Conservation (phyloP, 2,888 invertebrate species). For the Panopea generosa region DNA sequence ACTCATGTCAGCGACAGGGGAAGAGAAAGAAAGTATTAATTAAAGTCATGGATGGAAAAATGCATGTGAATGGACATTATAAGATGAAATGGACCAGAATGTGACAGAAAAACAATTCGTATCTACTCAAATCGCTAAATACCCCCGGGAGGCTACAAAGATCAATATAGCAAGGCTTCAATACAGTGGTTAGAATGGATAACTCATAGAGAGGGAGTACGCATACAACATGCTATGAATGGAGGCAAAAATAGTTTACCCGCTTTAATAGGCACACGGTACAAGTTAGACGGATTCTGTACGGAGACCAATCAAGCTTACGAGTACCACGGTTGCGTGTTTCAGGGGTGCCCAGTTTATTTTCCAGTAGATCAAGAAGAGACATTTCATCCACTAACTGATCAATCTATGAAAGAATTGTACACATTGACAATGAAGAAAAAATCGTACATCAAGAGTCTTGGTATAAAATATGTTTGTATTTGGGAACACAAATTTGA, state of each 20-base stretch:
- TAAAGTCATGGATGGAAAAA: constrained; percentile 10
- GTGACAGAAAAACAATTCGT: constrained; percentile 21
- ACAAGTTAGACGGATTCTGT: constrained; percentile 45
- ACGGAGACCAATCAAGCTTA: constrained; percentile 34
- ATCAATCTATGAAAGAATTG: constrained; percentile 39
- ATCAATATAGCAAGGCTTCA: constrained; percentile 15
- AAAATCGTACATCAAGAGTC: no score
- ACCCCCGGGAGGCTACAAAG: constrained; percentile 40
- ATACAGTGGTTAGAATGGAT: constrained; percentile 28
- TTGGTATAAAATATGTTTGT: no score
- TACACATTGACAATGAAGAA: constrained; percentile 45
- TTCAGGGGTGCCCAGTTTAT: constrained; percentile 35
- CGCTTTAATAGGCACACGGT: constrained; percentile 31
- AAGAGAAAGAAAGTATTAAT: constrained; percentile 1
- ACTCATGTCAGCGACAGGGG: constrained; percentile 20
- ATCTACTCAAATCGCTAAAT: constrained; percentile 46
- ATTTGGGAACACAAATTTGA: constrained; percentile 68
- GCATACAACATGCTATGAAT: constrained; percentile 35
- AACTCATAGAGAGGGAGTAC: not conserved
- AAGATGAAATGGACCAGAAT: not conserved
- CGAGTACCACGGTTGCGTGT: constrained; percentile 51
- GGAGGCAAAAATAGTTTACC: constrained; percentile 28
- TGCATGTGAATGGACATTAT: constrained; percentile 16
- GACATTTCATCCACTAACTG: no score
- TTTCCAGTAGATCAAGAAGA: constrained; percentile 33